Evolutionary conservation across 1,140 invertebrate genomes (phyloP), one percentile per base, ranked within the genome.

Genomic region (Whitmania pigra): DNA sequence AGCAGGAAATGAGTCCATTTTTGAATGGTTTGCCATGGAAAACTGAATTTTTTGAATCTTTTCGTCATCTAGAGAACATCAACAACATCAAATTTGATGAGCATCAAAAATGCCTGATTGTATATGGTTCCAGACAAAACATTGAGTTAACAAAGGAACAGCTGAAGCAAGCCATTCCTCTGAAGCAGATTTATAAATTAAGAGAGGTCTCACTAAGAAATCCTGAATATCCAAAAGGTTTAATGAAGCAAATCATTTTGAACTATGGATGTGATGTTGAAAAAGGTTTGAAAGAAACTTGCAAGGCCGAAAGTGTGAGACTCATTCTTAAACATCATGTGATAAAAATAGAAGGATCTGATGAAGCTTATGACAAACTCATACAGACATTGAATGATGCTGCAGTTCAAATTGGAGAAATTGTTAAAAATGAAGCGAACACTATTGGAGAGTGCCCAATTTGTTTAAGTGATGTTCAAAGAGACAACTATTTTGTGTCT

Each of bases 401-500:
- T 63, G 22, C 57, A 31, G 57, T 31, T 17, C 22, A 22, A 63
- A 3, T 63, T 63, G 57, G 29, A 20, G 11, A 25, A 5, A 63
- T 11, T 31, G 18, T 63, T 63, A 13, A 31, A 22, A 63, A 5
- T 25, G 11, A 22, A 18, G 0, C 22, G 11, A 20, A 63, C 15
- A n/a, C 6, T 2, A 22, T 63, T 63, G 57, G 57, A 13, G 68
- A 73, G 22, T 73, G 72, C 53, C 27, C 43, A 15, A 67, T 73
- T n/a, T 73, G 72, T 40, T 69, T 73, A 27, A 54, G 36, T 20
- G 25, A 36, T n/a, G 15, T 71, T 40, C 54, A 71, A 53, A 25
- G 60, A 36, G 55, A 40, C 49, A 67, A 73, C 31, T 11, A 29
- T 18, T 73, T 71, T 49, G 53, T 54, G 2, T 20, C 53, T 27